These are phyloP conservation scores for Mimumesa dahlbomi DNA, from an alignment of 2,888 invertebrate species.

Conservation along the genomic window DNA sequence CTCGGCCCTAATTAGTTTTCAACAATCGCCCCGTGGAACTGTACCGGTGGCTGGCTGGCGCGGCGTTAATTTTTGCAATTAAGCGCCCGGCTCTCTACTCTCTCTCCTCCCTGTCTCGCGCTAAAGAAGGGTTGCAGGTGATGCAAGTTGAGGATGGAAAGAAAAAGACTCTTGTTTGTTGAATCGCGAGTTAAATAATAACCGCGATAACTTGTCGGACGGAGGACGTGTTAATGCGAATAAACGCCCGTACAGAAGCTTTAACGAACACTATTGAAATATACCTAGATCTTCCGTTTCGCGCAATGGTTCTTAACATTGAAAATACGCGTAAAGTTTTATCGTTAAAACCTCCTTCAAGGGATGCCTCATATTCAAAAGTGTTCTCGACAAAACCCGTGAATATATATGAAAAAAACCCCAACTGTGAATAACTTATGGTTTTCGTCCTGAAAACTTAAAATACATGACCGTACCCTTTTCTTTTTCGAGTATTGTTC, in stretches of 20 bases:
- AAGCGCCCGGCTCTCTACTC: constrained; percentile 64
- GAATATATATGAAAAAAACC: neutral
- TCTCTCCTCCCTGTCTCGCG: constrained; percentile 42
- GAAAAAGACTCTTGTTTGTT: constrained; percentile 54
- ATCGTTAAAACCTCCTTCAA: constrained; percentile 11
- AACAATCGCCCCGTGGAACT: constrained; percentile 66
- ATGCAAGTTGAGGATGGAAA: constrained; percentile 14
- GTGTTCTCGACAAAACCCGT: neutral
- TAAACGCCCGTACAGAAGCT: constrained; percentile 48
- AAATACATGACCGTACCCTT: neutral
- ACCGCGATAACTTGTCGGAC: constrained; percentile 28
- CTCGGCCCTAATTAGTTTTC: constrained; percentile 75
- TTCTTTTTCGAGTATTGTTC: neutral
- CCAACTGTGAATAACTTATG: neutral
- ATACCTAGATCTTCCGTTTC: constrained; percentile 48
- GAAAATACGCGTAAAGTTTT: constrained; percentile 38
- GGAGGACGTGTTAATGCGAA: constrained; percentile 56
- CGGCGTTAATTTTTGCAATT: constrained; percentile 76
- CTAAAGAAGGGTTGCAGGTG: constrained; percentile 47
- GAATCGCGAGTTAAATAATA: constrained; percentile 50
- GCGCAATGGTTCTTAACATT: constrained; percentile 31
- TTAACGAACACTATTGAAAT: constrained; percentile 52
- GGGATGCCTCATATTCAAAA: neutral
- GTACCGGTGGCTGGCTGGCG: constrained; percentile 36
- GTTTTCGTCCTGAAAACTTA: neutral